Evolutionary conservation across 2,113 vertebrate species (phyloP).

Genomic region (Spea multiplicata): DNA sequence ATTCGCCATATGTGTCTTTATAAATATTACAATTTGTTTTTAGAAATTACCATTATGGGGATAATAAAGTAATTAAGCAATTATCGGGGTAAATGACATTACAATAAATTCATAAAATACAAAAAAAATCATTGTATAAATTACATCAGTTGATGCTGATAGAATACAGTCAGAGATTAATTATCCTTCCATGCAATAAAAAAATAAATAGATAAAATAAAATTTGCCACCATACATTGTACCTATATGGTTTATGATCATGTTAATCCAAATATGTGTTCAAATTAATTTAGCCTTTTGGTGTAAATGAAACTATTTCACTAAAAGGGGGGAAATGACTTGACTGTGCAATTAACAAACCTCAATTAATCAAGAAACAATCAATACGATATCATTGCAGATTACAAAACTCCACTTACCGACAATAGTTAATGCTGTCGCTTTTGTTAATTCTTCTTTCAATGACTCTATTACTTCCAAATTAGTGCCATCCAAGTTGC

Average conservation of each 20-base stretch:
- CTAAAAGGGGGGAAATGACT: constrained; percentile 45
- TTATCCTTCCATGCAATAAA: too few relatives aligned
- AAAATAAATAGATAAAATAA: too few relatives aligned
- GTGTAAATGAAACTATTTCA: not conserved
- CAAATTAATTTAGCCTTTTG: not conserved
- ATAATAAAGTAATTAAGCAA: too few relatives aligned
- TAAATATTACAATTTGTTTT: too few relatives aligned
- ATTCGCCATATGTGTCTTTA: too few relatives aligned
- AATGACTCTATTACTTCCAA: constrained; percentile 92
- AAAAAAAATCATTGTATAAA: too few relatives aligned
- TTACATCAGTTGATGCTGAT: too few relatives aligned
- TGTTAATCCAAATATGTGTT: not conserved
- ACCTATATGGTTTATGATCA: not conserved
- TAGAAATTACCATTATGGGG: too few relatives aligned
- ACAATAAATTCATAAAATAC: too few relatives aligned
- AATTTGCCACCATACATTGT: not conserved
- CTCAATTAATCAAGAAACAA: constrained; percentile 62
- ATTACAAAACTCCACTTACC: constrained; percentile 76
- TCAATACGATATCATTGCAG: constrained; percentile 49
- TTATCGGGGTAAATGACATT: too few relatives aligned
- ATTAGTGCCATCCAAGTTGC: constrained; percentile 88
- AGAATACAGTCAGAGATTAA: too few relatives aligned
- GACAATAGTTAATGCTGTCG: constrained; percentile 93
- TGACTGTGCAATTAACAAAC: constrained; percentile 53
- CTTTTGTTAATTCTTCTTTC: constrained; percentile 89